Conservation (phyloP, 2,113 vertebrate species). For the Pungitius pungitius region DNA sequence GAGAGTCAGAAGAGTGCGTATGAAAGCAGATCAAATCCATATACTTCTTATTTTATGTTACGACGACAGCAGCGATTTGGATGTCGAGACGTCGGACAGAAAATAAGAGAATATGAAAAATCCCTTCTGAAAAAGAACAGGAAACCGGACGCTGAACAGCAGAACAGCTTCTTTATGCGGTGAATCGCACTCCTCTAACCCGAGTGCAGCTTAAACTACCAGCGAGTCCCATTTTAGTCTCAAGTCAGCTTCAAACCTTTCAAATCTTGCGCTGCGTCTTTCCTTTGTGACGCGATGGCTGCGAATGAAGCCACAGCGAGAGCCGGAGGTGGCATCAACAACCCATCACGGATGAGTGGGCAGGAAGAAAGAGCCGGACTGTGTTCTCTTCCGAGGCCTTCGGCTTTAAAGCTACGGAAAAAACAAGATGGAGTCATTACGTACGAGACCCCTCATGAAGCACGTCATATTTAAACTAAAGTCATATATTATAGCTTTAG, state of each 20-base stretch:
- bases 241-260: constrained; percentile 26
- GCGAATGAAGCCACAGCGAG: constrained; percentile 32
- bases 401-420: constrained; percentile 11
- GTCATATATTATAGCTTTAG: neutral
- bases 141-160: neutral
- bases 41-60: neutral
- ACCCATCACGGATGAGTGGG: constrained; percentile 43
- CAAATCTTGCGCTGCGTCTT: neutral
- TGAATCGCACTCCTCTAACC: neutral
- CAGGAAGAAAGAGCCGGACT: constrained; percentile 31
- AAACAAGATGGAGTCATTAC: neutral
- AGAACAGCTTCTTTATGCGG: neutral
- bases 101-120: neutral
- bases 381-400: constrained; percentile 37
- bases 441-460: neutral
- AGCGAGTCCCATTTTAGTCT: constrained; percentile 5
- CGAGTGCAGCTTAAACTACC: neutral
- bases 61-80: too few species aligned
- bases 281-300: constrained; percentile 11
- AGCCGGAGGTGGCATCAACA: constrained; percentile 49
- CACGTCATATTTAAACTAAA: too few species aligned
- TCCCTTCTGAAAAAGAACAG: neutral
- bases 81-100: too few species aligned
- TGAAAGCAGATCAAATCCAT: neutral
- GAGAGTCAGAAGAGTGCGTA: neutral